phyloP scores from a whole-genome alignment of 2,888 invertebrate species.

The Altica lythri region DNA sequence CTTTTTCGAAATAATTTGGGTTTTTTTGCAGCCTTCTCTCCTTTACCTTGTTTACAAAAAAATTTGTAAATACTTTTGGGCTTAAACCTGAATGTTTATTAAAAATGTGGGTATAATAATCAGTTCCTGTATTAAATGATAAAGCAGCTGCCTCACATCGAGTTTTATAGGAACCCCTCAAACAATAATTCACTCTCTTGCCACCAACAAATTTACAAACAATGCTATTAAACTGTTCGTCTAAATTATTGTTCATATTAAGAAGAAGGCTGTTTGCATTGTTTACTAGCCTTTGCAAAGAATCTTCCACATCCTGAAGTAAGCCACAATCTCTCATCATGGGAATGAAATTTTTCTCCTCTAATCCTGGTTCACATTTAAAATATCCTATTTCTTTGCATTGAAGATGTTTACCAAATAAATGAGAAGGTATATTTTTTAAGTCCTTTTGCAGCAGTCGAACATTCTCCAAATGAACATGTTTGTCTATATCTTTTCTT shows the following conservation, averaged over 20 bases:
- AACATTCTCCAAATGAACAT: constrained; percentile 15
- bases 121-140: constrained; percentile 41
- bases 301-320: constrained; percentile 9
- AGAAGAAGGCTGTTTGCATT: background rate
- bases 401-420: constrained; percentile 16
- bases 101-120: no score
- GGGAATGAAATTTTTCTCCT: constrained; percentile 13
- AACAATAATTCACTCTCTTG: constrained; percentile 47
- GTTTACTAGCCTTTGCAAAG: constrained; percentile 7
- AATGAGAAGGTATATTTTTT: constrained; percentile 18
- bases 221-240: constrained; percentile 45
- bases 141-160: constrained; percentile 46
- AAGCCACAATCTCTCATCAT: constrained; percentile 19
- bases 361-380: constrained; percentile 5
- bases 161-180: constrained; percentile 43
- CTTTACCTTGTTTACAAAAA: background rate
- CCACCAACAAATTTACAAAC: constrained; percentile 47
- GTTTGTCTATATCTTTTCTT: background rate
- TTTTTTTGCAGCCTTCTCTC: no score
- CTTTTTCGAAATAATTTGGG: no score
- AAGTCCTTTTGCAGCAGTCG: constrained; percentile 12
- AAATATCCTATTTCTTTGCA: constrained; percentile 19
- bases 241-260: constrained; percentile 40
- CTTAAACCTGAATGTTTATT: constrained; percentile 3
- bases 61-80: constrained; percentile 6